phyloP scores from a whole-genome alignment of 2,113 vertebrate genomes.

The Thymallus thymallus region DNA sequence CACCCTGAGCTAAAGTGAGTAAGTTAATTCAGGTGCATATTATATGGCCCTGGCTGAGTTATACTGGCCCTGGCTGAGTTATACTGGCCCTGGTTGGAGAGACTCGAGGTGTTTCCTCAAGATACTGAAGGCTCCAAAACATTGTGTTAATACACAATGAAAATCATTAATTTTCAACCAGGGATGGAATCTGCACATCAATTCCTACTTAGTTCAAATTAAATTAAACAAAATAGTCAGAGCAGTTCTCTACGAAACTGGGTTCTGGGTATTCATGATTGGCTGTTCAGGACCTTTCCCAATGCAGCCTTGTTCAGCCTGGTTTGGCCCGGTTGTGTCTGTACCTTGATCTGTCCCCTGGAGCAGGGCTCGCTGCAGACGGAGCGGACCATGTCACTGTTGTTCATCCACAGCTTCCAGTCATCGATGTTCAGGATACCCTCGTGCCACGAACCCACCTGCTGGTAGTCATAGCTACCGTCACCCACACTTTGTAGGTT shows the following conservation, averaged over 20 bases:
- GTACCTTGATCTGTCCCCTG: conserved; percentile 95
- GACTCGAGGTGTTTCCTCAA: conserved; percentile 39
- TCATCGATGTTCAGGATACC: conserved; percentile 89
- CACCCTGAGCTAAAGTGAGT: too few relatives aligned
- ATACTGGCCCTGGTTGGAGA: conserved; percentile 30
- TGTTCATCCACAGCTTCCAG: conserved; percentile 89
- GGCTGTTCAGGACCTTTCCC: too few relatives aligned
- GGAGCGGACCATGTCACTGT: conserved; percentile 89
- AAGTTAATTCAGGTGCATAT: too few relatives aligned
- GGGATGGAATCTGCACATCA: too few relatives aligned
- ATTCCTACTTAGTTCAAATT: too few relatives aligned
- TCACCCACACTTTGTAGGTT: conserved; percentile 89
- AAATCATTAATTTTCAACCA: too few relatives aligned
- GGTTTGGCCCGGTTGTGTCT: background rate
- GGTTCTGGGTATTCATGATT: too few relatives aligned
- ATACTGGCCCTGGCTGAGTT: conserved; percentile 38
- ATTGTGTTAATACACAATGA: too few relatives aligned
- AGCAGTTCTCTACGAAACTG: too few relatives aligned
- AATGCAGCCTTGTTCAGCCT: background rate
- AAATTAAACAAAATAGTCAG: too few relatives aligned
- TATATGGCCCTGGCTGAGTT: conserved; percentile 38
- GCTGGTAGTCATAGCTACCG: conserved; percentile 86
- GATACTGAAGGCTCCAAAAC: background rate
- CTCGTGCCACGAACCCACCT: conserved; percentile 93
- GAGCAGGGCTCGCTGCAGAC: conserved; percentile 97